These are phyloP conservation scores for Corvus hawaiiensis DNA, from an alignment of 2,113 vertebrate genomes.

Conservation along the genomic window DNA sequence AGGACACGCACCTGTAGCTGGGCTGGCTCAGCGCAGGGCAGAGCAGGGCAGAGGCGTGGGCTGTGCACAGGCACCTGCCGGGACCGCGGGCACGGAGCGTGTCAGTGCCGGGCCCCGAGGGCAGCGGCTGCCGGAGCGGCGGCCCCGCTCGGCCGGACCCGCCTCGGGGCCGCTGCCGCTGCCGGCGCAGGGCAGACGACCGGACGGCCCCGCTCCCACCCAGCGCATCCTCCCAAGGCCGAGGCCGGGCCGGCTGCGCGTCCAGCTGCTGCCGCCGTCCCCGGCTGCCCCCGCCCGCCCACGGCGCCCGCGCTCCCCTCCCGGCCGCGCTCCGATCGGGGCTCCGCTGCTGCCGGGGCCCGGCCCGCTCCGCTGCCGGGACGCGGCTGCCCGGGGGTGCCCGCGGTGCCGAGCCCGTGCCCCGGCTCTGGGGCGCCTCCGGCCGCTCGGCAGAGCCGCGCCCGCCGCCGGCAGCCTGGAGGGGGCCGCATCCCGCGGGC, in stretches of 20 bases:
- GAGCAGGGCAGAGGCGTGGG: background rate
- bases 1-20: background rate
- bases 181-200: background rate
- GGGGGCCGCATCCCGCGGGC: background rate
- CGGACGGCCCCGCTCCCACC: no score
- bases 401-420: background rate
- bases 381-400: no score
- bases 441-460: background rate
- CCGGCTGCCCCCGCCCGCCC: no score
- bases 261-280: no score
- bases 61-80: background rate
- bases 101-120: background rate
- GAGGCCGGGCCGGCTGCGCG: no score
- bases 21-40: no score
- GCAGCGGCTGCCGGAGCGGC: background rate
- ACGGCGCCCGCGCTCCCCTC: background rate
- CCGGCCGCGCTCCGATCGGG: background rate
- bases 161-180: background rate
- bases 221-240: no score
- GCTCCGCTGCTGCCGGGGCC: background rate
- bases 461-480: background rate
- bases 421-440: background rate
- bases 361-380: no score
- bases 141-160: background rate
- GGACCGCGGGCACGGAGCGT: background rate